Evolutionary conservation across 2,888 invertebrate genomes (phyloP).

Genomic region (Osedax frankpressi): DNA sequence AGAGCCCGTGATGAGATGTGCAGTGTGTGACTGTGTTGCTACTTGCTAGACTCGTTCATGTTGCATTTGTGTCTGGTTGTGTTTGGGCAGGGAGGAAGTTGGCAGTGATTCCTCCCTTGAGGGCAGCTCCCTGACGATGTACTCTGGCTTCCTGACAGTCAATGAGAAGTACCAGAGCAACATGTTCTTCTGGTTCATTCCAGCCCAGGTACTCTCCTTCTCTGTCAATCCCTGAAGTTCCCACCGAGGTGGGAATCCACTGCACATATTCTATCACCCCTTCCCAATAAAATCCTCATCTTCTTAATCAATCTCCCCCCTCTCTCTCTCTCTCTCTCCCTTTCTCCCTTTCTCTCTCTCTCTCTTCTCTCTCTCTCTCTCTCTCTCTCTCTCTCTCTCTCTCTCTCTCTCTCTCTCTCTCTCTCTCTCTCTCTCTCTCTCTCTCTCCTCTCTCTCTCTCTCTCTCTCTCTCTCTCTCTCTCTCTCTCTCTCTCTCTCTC

Average conservation of each 20-base stretch:
- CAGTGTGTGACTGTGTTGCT: too few species aligned
- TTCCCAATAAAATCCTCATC: not conserved
- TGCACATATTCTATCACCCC: not conserved
- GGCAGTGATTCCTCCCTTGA: constrained; percentile 13
- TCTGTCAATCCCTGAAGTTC: not conserved
- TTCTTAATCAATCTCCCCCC: too few species aligned
- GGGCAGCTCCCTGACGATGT: constrained; percentile 51
- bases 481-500: too few species aligned
- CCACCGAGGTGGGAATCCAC: not conserved
- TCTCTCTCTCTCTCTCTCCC: too few species aligned
- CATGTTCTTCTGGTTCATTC: constrained; percentile 83
- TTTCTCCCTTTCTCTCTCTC: too few species aligned
- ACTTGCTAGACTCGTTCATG: not conserved
- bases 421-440: not conserved
- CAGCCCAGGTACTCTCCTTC: constrained; percentile 52
- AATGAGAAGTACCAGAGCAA: constrained; percentile 65
- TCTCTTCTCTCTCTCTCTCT: too few species aligned
- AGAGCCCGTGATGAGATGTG: too few species aligned
- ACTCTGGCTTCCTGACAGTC: constrained; percentile 70
- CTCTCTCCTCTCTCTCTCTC: not conserved
- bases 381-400: not conserved
- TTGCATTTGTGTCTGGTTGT: not conserved
- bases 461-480: not conserved
- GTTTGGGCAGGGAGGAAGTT: constrained; percentile 17
- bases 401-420: not conserved